These are phyloP conservation scores for Drepana arcuata DNA, from an alignment of 1,140 invertebrate species.

Conservation along the genomic window DNA sequence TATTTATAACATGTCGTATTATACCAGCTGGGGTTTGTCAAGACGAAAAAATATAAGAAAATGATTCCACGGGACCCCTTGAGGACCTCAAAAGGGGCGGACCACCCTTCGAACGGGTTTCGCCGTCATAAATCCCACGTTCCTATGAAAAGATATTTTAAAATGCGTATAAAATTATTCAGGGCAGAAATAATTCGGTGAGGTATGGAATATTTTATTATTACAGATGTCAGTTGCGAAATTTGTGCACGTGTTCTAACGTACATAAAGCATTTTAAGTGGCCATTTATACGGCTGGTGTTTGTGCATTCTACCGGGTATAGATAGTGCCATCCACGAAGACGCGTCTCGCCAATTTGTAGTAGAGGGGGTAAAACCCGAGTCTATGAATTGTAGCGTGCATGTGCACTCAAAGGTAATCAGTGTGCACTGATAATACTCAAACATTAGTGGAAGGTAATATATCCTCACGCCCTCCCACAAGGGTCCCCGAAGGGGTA, in stretches of 20 bases:
- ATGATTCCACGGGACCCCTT: conserved; percentile 38
- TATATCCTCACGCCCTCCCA: too few relatives aligned
- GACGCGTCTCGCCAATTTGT: too few relatives aligned
- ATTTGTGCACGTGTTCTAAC: conserved; percentile 40
- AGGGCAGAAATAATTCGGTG: conserved; percentile 64
- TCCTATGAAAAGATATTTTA: conserved; percentile 65
- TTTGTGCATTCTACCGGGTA: background rate
- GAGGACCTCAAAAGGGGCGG: conserved; percentile 29
- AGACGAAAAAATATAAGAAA: conserved; percentile 63
- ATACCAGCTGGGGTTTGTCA: conserved; percentile 68
- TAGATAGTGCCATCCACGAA: too few relatives aligned
- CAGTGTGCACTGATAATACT: too few relatives aligned
- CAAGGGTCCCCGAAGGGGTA: too few relatives aligned
- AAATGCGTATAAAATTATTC: conserved; percentile 71
- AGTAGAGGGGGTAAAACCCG: too few relatives aligned
- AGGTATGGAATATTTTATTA: conserved; percentile 35
- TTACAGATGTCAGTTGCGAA: conserved; percentile 23
- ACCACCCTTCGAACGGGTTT: conserved; percentile 67
- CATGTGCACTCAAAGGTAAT: too few relatives aligned
- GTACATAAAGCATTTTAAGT: background rate
- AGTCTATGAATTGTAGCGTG: too few relatives aligned
- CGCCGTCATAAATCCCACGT: conserved; percentile 66
- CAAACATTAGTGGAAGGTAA: too few relatives aligned
- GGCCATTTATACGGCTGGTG: background rate
- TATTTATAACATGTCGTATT: conserved; percentile 69